Evolutionary conservation across 2,797 vertebrate genomes (phyloP), one percentile per base, ranked within the genome.

Genomic region (Sternotherus odoratus): DNA sequence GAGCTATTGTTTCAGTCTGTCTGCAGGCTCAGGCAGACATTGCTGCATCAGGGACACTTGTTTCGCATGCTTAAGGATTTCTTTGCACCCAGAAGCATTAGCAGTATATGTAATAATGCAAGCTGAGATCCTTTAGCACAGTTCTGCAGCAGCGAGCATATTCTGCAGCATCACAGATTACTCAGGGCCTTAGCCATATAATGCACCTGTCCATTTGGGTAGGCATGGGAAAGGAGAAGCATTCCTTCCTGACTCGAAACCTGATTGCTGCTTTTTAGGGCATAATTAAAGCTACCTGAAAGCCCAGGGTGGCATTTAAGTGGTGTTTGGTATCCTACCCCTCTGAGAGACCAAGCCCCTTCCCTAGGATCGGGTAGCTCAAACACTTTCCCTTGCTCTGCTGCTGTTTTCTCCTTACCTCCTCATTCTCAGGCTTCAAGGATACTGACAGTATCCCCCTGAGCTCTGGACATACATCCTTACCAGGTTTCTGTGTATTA

Each of bases 401-500:
- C 82, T n/a, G 16, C 3, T 72, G 33, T 82, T 77, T 80, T 78
- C 54, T 77, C 12, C 54, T 94, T 24, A 30, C 21, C 12, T 12
- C 54, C 39, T 50, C 46, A 30, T 48, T 39, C 1, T 81, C 83
- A 10, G 23, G 17, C 82, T n/a, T 46, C 78, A 13, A 75, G 79
- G 46, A 6, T 87, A 15, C 36, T 69, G 82, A 21, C 53, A 57
- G 23, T 3, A 2, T 66, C 23, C 88, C 28, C 39, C 89, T 46
- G 36, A 81, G 23, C 12, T 89, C 28, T 86, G 83, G 63, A 49
- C 86, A 4, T 10, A 0, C 66, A 82, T 92, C 78, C 79, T 97
- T 50, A 96, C 24, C 60, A 83, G 82, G 8, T 60, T 57, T 93
- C 80, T 96, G 85, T 97, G 49, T 95, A 95, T 95, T 91, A 88